These are phyloP conservation scores for Saimiri boliviensis DNA, from an alignment of 2,113 vertebrate species.

Conservation along the genomic window DNA sequence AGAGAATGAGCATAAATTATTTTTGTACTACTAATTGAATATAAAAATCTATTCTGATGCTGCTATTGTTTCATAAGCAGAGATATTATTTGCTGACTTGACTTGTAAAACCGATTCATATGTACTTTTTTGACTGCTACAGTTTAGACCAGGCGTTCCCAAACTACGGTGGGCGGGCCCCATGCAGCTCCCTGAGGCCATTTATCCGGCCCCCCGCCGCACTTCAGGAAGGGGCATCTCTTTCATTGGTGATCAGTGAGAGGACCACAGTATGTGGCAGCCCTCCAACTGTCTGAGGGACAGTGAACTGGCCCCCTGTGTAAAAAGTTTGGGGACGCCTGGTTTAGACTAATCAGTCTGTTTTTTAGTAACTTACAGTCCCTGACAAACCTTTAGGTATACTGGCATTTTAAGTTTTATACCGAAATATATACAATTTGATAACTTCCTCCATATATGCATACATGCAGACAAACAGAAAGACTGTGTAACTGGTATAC, in stretches of 20 bases:
- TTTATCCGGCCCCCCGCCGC: no score
- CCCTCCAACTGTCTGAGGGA: no score
- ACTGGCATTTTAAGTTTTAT: background rate
- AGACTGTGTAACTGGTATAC: background rate
- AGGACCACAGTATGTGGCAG: no score
- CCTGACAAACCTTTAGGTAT: background rate
- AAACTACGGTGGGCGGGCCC: no score
- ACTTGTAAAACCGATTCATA: background rate
- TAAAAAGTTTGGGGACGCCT: no score
- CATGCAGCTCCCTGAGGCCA: no score
- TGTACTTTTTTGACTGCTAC: background rate
- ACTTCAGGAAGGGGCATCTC: no score
- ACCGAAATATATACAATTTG: background rate
- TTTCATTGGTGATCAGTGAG: no score
- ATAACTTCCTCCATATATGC: background rate
- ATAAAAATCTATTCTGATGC: background rate
- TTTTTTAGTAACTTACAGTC: background rate
- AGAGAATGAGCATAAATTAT: background rate
- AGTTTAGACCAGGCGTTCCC: no score
- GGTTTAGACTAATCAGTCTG: background rate
- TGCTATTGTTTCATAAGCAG: background rate
- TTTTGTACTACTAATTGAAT: background rate
- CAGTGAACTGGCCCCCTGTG: no score
- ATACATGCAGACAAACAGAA: background rate
- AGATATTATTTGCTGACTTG: background rate